These are phyloP conservation scores for Sycophaga agraensis DNA, from an alignment of 1,140 invertebrate genomes.

Conservation along the genomic window DNA sequence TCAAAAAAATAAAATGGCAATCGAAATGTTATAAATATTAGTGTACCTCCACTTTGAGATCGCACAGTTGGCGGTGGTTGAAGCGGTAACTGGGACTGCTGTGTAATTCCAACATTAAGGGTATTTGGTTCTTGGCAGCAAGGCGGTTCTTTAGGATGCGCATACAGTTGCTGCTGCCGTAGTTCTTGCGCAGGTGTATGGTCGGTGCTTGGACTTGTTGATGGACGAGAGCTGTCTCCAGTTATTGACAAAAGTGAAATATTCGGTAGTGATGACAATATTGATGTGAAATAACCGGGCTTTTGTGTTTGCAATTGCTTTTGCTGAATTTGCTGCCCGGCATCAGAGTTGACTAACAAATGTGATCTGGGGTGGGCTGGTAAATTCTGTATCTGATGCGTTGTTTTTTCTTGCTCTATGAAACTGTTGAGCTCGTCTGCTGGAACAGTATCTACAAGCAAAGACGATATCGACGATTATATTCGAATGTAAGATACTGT, in stretches of 20 bases:
- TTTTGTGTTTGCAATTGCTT: conserved; percentile 32
- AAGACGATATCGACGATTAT: too few relatives aligned
- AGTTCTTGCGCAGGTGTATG: background rate
- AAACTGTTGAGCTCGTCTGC: conserved; percentile 38
- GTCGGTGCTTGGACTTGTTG: conserved; percentile 5
- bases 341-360: background rate
- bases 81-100: too few relatives aligned
- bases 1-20: too few relatives aligned
- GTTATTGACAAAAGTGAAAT: conserved; percentile 43
- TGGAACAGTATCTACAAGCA: too few relatives aligned
- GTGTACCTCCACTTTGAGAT: too few relatives aligned
- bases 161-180: background rate
- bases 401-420: conserved; percentile 36
- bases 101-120: too few relatives aligned
- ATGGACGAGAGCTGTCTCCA: conserved; percentile 26
- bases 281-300: conserved; percentile 48
- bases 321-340: conserved; percentile 19
- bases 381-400: background rate
- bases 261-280: conserved; percentile 51
- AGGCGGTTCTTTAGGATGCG: background rate
- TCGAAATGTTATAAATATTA: too few relatives aligned
- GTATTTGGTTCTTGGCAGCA: too few relatives aligned
- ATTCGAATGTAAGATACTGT: too few relatives aligned
- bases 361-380: background rate
- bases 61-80: too few relatives aligned